Conservation (phyloP, 2,797 vertebrate species). For the Morelia viridis region DNA sequence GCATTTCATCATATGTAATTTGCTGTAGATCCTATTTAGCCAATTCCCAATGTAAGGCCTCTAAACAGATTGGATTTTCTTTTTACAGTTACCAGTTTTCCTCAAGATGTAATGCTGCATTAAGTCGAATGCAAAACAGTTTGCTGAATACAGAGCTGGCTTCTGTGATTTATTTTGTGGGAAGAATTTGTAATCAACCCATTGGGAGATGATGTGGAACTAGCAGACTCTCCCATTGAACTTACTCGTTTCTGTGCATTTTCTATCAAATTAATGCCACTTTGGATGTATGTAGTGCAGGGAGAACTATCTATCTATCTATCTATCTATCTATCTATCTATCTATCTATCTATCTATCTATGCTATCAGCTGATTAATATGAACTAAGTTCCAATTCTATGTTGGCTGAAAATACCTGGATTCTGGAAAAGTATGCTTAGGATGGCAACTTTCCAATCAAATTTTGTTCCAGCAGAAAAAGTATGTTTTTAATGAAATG, state of each 20-base stretch:
- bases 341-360: too few species aligned
- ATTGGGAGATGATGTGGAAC: not conserved
- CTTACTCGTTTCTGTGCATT: conserved; percentile 11
- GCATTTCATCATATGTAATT: not conserved
- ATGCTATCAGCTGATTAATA: conserved; percentile 43
- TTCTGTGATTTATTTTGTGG: conserved; percentile 30
- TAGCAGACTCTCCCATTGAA: conserved; percentile 25
- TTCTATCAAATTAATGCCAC: conserved; percentile 30
- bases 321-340: too few species aligned
- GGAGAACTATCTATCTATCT: too few species aligned
- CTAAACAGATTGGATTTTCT: not conserved
- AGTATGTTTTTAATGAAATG: not conserved
- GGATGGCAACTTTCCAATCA: not conserved
- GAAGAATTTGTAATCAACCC: conserved; percentile 18
- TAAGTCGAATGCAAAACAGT: conserved; percentile 36
- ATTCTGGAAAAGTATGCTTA: not conserved
- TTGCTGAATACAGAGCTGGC: not conserved
- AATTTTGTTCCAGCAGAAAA: not conserved
- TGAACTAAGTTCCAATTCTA: conserved; percentile 24
- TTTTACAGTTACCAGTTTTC: conserved; percentile 12
- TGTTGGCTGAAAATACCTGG: not conserved
- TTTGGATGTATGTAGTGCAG: conserved; percentile 35
- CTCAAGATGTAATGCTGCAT: conserved; percentile 2
- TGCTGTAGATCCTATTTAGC: not conserved
- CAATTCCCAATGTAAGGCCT: not conserved